Evolutionary conservation across 1,140 invertebrate genomes (phyloP), one percentile per base, ranked within the genome.

Genomic region (Heliconius congener): DNA sequence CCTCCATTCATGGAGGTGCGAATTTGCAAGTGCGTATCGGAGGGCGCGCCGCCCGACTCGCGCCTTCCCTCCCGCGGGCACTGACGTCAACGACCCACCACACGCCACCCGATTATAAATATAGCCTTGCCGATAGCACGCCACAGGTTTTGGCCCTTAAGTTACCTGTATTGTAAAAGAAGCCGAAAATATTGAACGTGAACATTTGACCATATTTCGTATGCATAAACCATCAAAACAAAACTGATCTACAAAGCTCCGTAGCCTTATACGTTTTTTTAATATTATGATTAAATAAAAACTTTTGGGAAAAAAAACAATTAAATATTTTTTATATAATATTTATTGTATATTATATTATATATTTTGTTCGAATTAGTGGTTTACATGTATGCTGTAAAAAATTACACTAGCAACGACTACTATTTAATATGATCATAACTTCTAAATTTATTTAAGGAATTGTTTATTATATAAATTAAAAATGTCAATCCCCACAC

Each of bases 1-100:
- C 86, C 80, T 90, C 84, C 91, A 94, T 93, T 94, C 90, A 94
- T 93, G 87, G 89, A 90, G 88, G 91, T 90, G 90, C 91, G 91
- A 94, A 93, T 93, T 93, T 91, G 90, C 88, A 91, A 94, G 92
- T 94, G 91, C 91, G 91, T 94, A 91, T 86, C 84, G 85, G 87
- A 91, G 90, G 90, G 91, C 90, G 91, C 91, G 90, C 87, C 90
- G 81, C 83, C 71, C 81, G 72, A 66, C 80, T 78, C 82, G 79
- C 76, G 55, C 83, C 72, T 19, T 52, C 81, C 81, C 87, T 81
- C 84, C 76, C 85, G 80, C 82, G 77, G 74, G 78, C 82, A 83
- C 88, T 93, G 92, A 93, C 91, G 91, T 92, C 92, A 93, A 92
- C 89, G 83, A 84, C 88, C 91, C 91, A 86, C 88, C 89, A 83